Conservation (phyloP, 2,888 invertebrate species). For the Agrilus mali region DNA sequence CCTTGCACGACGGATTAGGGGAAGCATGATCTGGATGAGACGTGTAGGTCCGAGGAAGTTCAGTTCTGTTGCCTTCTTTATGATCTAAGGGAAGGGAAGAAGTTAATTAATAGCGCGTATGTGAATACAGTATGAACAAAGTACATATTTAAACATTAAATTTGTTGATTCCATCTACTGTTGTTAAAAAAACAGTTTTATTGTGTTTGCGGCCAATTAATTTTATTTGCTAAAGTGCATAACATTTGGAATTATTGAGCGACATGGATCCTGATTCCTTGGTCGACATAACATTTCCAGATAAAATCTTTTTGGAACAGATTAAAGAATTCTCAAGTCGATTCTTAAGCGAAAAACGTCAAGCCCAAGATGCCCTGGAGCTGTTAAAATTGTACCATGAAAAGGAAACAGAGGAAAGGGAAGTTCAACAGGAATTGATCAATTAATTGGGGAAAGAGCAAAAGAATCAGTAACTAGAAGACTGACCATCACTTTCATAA, state of each 20-base stretch:
- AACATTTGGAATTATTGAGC: constrained; percentile 69
- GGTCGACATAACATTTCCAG: constrained; percentile 62
- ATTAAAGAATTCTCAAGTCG: constrained; percentile 74
- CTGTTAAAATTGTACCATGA: constrained; percentile 60
- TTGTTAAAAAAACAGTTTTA: too few relatives aligned
- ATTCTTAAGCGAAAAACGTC: constrained; percentile 68
- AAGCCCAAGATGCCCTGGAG: constrained; percentile 79
- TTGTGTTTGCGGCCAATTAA: too few relatives aligned
- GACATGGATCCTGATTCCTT: constrained; percentile 85
- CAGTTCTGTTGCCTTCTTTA: constrained; percentile 51
- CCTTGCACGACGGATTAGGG: constrained; percentile 61
- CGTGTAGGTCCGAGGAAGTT: constrained; percentile 61
- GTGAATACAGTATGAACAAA: too few relatives aligned
- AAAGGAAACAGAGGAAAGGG: constrained; percentile 21
- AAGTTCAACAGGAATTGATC: constrained; percentile 3
- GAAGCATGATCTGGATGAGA: constrained; percentile 59
- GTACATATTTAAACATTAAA: too few relatives aligned
- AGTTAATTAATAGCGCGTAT: too few relatives aligned
- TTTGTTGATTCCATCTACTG: too few relatives aligned
- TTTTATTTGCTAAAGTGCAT: too few relatives aligned
- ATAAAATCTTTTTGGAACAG: constrained; percentile 64
- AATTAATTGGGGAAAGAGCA: constrained; percentile 4
- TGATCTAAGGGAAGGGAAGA: constrained; percentile 21
- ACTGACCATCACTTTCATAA: constrained; percentile 13
- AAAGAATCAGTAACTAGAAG: constrained; percentile 9